phyloP scores from a whole-genome alignment of 2,113 vertebrate genomes.

The Merops nubicus region DNA sequence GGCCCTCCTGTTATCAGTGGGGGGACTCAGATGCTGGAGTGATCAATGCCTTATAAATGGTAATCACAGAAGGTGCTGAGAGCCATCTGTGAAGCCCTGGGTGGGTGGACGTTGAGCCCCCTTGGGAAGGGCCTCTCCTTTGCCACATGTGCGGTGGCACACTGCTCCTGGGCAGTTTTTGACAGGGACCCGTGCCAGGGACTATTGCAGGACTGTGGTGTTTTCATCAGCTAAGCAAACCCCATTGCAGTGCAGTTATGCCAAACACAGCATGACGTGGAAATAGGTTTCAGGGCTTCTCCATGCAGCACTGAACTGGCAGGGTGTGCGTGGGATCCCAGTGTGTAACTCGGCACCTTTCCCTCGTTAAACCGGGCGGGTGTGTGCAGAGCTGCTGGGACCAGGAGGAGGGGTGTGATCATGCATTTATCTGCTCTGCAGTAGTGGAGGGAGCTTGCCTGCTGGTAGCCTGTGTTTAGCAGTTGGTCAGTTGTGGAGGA shows the following conservation, averaged over 20 bases:
- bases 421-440: background rate
- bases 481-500: background rate
- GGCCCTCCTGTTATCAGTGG: background rate
- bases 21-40: background rate
- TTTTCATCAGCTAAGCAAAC: background rate
- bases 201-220: rapidly evolving
- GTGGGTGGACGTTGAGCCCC: background rate
- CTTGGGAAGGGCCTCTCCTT: background rate
- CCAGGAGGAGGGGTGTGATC: background rate
- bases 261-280: background rate
- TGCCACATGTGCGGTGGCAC: rapidly evolving
- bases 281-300: background rate
- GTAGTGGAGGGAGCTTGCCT: background rate
- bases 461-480: background rate
- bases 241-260: rapidly evolving
- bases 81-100: rapidly evolving
- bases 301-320: background rate
- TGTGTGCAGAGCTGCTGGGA: background rate
- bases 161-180: background rate
- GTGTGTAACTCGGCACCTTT: rapidly evolving
- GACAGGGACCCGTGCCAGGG: background rate
- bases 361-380: background rate
- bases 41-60: background rate
- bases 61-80: background rate
- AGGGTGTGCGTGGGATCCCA: rapidly evolving